Percentiles rank a stretch among this genome's conserved stretches.
Evolutionary conservation across 2,888 invertebrate genomes (phyloP).

Genomic region (Zygaena filipendulae): DNA sequence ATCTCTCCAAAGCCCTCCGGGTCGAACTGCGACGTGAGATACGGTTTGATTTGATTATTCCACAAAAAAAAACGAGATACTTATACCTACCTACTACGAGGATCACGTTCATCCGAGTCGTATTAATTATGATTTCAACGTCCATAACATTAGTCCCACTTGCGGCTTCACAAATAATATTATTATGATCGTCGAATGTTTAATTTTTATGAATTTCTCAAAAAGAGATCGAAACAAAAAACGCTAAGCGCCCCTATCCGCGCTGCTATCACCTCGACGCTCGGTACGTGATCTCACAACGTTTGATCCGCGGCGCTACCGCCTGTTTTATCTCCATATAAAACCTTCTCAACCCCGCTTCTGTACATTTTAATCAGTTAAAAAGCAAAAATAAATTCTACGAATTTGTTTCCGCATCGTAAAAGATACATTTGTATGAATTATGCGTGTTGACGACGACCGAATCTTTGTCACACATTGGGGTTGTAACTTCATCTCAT

Average conservation of each 20-base stretch:
- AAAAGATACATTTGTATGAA: conserved; percentile 43
- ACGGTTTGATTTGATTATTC: too few relatives aligned
- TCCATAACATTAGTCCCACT: too few relatives aligned
- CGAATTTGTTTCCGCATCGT: conserved; percentile 50
- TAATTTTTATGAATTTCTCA: too few relatives aligned
- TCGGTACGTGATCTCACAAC: conserved; percentile 41
- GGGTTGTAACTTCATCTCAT: too few relatives aligned
- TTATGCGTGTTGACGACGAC: too few relatives aligned
- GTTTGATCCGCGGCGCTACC: conserved; percentile 51
- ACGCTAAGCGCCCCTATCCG: conserved; percentile 47
- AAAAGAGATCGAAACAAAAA: conserved; percentile 52
- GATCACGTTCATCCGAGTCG: too few relatives aligned
- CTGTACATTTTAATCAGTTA: conserved; percentile 62
- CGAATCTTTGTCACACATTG: too few relatives aligned
- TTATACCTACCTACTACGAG: conserved; percentile 8
- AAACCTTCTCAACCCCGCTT: conserved; percentile 48
- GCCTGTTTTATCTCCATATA: conserved; percentile 43
- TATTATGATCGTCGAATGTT: too few relatives aligned
- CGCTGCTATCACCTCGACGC: conserved; percentile 48
- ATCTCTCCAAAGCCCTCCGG: conserved; percentile 95
- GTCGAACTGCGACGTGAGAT: conserved; percentile 88
- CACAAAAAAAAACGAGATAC: background rate
- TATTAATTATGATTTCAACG: conserved; percentile 37
- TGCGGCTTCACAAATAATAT: too few relatives aligned
- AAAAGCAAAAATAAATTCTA: conserved; percentile 41